These are phyloP conservation scores for Sebastes steindachneri DNA, from an alignment of 2,797 vertebrate genomes.

Conservation along the genomic window DNA sequence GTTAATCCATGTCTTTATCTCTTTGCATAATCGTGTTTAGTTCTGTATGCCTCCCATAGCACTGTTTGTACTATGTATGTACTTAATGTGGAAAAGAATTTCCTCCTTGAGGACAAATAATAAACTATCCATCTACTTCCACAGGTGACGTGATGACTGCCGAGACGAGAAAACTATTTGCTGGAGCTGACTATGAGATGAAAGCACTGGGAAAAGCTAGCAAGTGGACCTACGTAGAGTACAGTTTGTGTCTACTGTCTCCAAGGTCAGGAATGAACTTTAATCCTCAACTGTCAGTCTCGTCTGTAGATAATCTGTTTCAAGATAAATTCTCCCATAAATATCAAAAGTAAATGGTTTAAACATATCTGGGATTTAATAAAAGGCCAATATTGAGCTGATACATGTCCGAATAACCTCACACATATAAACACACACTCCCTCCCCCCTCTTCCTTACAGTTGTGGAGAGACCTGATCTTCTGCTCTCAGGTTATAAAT, in stretches of 20 bases:
- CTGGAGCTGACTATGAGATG: background rate
- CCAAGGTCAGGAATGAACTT: background rate
- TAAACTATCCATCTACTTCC: too few relatives aligned
- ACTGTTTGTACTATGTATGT: too few relatives aligned
- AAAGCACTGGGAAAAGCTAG: background rate
- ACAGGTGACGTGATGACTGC: background rate
- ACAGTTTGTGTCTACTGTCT: background rate
- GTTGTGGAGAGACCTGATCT: background rate
- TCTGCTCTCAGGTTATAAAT: constrained; percentile 29
- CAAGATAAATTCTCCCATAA: background rate
- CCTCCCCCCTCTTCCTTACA: background rate
- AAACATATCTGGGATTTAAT: background rate
- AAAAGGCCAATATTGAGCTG: background rate
- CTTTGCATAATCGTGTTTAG: too few relatives aligned
- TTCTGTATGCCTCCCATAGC: too few relatives aligned
- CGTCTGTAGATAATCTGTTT: background rate
- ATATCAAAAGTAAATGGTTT: background rate
- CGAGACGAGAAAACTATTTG: background rate
- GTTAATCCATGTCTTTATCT: too few relatives aligned
- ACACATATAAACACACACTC: background rate
- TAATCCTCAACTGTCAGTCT: background rate
- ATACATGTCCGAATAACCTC: background rate
- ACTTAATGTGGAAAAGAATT: too few relatives aligned
- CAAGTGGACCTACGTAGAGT: background rate
- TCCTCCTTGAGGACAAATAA: too few relatives aligned